Conservation (phyloP, 2,888 invertebrate genomes). For the Cosmorhoe ocellata region DNA sequence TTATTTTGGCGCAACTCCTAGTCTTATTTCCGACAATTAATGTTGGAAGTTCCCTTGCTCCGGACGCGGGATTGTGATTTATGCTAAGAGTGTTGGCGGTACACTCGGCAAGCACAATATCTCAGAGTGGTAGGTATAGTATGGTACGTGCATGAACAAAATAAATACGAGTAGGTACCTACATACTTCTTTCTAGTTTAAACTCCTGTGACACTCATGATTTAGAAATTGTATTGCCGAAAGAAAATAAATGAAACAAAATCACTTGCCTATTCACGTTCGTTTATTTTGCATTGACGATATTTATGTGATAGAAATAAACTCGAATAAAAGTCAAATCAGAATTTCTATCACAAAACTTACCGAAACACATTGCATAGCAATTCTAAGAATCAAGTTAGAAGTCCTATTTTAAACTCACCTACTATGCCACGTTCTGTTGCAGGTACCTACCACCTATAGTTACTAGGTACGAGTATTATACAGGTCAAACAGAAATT, state of each 20-base stretch:
- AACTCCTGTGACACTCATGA: too few species aligned
- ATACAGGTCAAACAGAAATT: constrained; percentile 24
- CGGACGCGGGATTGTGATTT: constrained; percentile 48
- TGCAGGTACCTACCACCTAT: too few species aligned
- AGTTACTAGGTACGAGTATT: too few species aligned
- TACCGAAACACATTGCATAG: constrained; percentile 6
- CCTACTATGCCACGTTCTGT: constrained; percentile 19
- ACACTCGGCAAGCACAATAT: constrained; percentile 33
- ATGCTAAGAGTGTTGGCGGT: constrained; percentile 42
- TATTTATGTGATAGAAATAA: constrained; percentile 3
- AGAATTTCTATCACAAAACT: constrained; percentile 22
- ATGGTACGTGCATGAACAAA: background rate
- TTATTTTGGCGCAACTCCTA: constrained; percentile 38
- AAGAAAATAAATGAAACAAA: too few species aligned
- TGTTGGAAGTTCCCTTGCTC: constrained; percentile 45
- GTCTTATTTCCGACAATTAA: constrained; percentile 46
- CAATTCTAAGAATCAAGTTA: constrained; percentile 7
- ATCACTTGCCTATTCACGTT: too few species aligned
- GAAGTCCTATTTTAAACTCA: constrained; percentile 16
- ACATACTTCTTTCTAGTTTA: background rate
- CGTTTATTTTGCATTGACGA: background rate
- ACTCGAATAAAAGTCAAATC: constrained; percentile 19
- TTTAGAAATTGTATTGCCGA: too few species aligned
- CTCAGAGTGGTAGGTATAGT: constrained; percentile 25
- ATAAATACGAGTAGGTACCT: too few species aligned